Evolutionary conservation across 2,888 invertebrate genomes (phyloP).

Genomic region (Tenodera sinensis): DNA sequence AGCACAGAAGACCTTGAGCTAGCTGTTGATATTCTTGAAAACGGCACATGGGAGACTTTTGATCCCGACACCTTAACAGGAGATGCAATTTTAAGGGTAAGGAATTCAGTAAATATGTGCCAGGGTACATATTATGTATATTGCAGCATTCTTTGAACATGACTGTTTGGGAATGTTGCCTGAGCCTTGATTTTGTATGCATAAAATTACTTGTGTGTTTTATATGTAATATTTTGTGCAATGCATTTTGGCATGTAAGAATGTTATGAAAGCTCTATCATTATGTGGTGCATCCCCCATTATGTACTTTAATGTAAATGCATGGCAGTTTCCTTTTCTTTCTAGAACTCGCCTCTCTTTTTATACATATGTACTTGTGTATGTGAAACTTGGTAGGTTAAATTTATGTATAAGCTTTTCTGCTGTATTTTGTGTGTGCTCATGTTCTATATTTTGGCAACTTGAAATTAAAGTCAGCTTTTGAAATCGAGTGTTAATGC

Average conservation of each 20-base stretch:
- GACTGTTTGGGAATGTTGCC: too few species aligned
- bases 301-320: background rate
- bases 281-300: background rate
- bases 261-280: background rate
- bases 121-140: constrained; percentile 1
- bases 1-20: constrained; percentile 54
- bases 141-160: too few species aligned
- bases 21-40: constrained; percentile 55
- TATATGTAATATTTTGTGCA: constrained; percentile 6
- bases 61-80: constrained; percentile 54
- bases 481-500: too few species aligned
- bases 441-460: too few species aligned
- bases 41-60: constrained; percentile 59
- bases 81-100: constrained; percentile 59
- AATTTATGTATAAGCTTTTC: background rate
- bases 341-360: background rate
- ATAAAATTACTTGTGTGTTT: background rate
- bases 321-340: background rate
- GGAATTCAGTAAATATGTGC: constrained; percentile 35
- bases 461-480: too few species aligned
- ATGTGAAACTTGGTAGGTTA: background rate
- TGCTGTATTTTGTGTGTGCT: background rate
- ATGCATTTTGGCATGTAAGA: constrained; percentile 18
- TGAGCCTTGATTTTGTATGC: background rate
- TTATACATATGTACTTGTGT: background rate